Base-by-base conservation (phyloP, 1,140 invertebrate genomes). In the Meloidogyne floridensis region DNA sequence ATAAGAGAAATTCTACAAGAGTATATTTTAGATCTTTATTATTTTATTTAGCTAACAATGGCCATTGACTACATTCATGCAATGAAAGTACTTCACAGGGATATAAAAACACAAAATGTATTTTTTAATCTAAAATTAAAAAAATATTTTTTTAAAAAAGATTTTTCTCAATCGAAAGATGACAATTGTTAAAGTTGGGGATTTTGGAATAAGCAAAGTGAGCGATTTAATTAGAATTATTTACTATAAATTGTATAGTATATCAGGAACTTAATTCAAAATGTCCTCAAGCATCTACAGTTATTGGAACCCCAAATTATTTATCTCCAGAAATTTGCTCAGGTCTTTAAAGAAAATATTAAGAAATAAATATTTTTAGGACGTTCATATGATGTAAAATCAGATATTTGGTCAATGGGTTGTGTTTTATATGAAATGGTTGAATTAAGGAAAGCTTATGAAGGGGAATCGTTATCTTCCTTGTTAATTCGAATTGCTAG, bases 351-450 rank as follows among this genome's bases (percentile, higher is more conserved):
- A 83, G 32, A 59, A 77, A 54, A 53, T 54, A 15, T 79, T 32
- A 71, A 13, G 69, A 65, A 69, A 47, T 72, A 13, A 70, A 54
- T 11, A 32, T 53, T 80, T 73, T 54, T 42, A 73, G 80, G 81
- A 11, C 47, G 81, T 87, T 92, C 93, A 47, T 95, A 94, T 84
- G 93, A 94, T 88, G 92, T 92, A 7, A 94, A 94, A 73, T 94
- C 93, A 84, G 95, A 96, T 87, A 93, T 95, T 81, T 96, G 95
- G 95, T 93, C 94, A 32, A 91, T 95, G 78, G 95, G 95, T 3
- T 95, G 95, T 90, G 92, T 95, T 82, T 88, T 95, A 15, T 95
- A 95, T 90, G 94, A 95, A 87, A 91, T 94, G 86, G 87, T 93
- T 11, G 92, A 93, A 18, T 88, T 93, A 18, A 91, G 90, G 80